A percentile compares a stretch with the other conserved stretches of the same genome.
Conservation (phyloP, 2,888 invertebrate species). For the Eupithecia centaureata region DNA sequence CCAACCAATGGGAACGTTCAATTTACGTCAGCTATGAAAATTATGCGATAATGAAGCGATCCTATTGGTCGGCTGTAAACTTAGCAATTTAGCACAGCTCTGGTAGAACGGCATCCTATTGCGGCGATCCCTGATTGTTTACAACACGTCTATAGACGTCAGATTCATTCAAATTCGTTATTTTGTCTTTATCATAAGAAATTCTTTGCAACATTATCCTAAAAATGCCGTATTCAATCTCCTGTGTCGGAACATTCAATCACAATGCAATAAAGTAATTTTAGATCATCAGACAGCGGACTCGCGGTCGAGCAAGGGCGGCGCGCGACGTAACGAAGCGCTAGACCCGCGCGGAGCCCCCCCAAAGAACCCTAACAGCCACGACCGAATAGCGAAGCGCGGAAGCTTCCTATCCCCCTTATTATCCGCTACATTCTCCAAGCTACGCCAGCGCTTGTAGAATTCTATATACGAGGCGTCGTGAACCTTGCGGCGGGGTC, state of each 20-base stretch:
- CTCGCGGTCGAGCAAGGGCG: constrained; percentile 77
- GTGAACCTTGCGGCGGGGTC: constrained; percentile 68
- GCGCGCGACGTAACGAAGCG: constrained; percentile 71
- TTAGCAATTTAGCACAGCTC: too few relatives aligned
- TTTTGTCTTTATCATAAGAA: not conserved
- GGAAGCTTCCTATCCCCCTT: constrained; percentile 83
- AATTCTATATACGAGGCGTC: constrained; percentile 78
- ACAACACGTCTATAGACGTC: not conserved
- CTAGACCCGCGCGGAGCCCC: constrained; percentile 88
- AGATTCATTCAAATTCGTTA: constrained; percentile 6
- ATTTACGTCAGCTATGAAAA: too few relatives aligned
- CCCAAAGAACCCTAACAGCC: constrained; percentile 90
- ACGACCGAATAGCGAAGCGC: constrained; percentile 87
- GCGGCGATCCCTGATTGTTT: not conserved
- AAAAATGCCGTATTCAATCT: constrained; percentile 3
- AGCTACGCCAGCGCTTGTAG: constrained; percentile 90
- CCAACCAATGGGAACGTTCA: too few relatives aligned
- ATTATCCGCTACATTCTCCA: constrained; percentile 86
- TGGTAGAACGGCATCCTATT: too few relatives aligned
- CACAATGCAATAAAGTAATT: constrained; percentile 8
- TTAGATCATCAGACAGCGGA: constrained; percentile 72
- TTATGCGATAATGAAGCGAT: too few relatives aligned
- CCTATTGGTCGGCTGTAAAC: too few relatives aligned
- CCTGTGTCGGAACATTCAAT: constrained; percentile 12
- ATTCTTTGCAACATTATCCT: not conserved